phyloP scores from a whole-genome alignment of 2,888 invertebrate genomes.

The Toxonevra muliebris region DNA sequence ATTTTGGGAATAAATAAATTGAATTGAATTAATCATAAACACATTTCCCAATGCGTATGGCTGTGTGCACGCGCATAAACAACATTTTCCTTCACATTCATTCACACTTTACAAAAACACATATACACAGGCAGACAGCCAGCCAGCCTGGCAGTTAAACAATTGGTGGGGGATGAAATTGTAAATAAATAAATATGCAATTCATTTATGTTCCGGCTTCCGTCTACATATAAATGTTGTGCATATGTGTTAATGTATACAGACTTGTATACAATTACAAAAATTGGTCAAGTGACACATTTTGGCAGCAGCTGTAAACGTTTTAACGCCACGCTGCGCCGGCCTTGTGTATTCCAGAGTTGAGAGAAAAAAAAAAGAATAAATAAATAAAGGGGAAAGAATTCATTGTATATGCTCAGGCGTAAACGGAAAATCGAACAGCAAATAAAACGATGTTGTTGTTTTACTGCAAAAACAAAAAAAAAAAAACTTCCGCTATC shows the following conservation, averaged over 20 bases:
- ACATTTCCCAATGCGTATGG: too few species aligned
- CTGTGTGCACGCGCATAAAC: too few species aligned
- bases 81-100: too few species aligned
- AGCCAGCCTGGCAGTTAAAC: too few species aligned
- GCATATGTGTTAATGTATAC: not conserved
- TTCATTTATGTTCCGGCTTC: slow-evolving; percentile 25
- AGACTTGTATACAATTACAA: not conserved
- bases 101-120: too few species aligned
- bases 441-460: not conserved
- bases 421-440: slow-evolving; percentile 28
- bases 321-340: not conserved
- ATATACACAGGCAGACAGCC: too few species aligned
- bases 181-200: slow-evolving; percentile 24
- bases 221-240: not conserved
- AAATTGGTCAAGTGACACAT: slow-evolving; percentile 26
- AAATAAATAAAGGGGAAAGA: not conserved
- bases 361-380: slow-evolving; percentile 1
- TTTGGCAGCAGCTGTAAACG: slow-evolving; percentile 33
- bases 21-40: too few species aligned
- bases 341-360: slow-evolving; percentile 2
- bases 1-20: too few species aligned
- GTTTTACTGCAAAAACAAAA: not conserved
- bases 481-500: slow-evolving; percentile 23
- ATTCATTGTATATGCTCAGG: slow-evolving; percentile 35
- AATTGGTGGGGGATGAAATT: not conserved